A percentile compares a stretch with the other conserved stretches of the same genome.
phyloP scores from a whole-genome alignment of 2,797 vertebrate genomes.

The Loris lydekkerianus region DNA sequence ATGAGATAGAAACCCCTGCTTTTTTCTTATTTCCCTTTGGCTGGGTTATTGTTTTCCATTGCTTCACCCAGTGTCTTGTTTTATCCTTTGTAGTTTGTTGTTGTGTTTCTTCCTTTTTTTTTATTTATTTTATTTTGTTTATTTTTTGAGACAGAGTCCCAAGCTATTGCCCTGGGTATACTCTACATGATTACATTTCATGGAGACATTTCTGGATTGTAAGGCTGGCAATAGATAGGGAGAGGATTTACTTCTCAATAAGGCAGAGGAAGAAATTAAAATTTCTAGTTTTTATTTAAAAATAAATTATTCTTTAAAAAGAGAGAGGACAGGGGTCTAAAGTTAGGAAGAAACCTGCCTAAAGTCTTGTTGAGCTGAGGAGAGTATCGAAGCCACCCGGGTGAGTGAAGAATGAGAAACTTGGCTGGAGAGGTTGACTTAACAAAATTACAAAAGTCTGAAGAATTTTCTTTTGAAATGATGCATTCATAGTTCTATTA shows the following conservation, averaged over 20 bases:
- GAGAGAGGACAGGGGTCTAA: fast-evolving
- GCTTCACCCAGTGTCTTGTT: too few relatives aligned
- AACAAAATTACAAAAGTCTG: background rate
- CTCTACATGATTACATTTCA: background rate
- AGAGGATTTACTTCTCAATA: background rate
- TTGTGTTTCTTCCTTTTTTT: too few relatives aligned
- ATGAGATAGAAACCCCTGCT: too few relatives aligned
- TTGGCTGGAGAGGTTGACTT: background rate
- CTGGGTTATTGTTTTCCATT: too few relatives aligned
- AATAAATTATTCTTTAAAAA: background rate
- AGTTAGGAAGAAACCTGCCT: background rate
- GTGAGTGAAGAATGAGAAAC: background rate
- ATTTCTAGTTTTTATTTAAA: background rate
- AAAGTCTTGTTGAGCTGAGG: background rate
- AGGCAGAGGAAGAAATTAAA: background rate
- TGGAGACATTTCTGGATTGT: background rate
- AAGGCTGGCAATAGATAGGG: background rate
- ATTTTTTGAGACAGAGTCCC: too few relatives aligned
- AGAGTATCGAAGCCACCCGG: fast-evolving
- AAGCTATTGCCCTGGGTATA: too few relatives aligned
- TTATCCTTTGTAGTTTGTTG: too few relatives aligned
- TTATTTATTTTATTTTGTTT: too few relatives aligned
- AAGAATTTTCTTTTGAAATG: background rate
- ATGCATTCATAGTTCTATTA: background rate
- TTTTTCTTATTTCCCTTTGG: too few relatives aligned